These are phyloP conservation scores for Eumaeus atala DNA, from an alignment of 1,140 invertebrate genomes.

Conservation along the genomic window DNA sequence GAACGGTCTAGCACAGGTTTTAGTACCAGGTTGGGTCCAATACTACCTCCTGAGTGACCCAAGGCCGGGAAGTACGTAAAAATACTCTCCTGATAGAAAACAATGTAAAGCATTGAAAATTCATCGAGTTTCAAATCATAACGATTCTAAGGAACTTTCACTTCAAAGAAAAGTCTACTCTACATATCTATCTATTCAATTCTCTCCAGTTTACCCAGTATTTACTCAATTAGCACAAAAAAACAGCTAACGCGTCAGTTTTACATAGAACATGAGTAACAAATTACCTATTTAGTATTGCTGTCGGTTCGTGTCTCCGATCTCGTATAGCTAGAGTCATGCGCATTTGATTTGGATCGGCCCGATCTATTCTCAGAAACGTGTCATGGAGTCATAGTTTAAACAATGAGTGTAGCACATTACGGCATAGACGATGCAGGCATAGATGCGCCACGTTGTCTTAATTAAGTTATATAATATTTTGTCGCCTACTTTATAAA, in stretches of 20 bases:
- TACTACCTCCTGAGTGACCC: no score
- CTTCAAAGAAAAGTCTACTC: no score
- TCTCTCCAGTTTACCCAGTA: background rate
- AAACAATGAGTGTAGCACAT: constrained; percentile 52
- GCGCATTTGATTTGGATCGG: constrained; percentile 66
- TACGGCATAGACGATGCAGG: constrained; percentile 27
- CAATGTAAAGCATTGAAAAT: no score
- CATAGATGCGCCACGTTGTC: background rate
- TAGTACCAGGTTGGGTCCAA: no score
- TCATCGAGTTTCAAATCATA: no score
- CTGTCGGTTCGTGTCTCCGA: constrained; percentile 27
- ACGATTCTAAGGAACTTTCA: no score
- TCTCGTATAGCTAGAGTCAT: constrained; percentile 38
- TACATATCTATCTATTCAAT: no score
- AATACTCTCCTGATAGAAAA: no score
- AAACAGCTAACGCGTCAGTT: background rate
- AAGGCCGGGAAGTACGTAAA: no score
- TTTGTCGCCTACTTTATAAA: no score
- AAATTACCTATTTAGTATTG: constrained; percentile 52
- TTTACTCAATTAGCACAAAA: constrained; percentile 9
- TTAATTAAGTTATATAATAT: no score
- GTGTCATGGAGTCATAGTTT: constrained; percentile 56
- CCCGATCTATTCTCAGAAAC: constrained; percentile 56
- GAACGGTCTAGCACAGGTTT: no score
- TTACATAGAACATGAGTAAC: constrained; percentile 21